Evolutionary conservation across 2,797 vertebrate species (phyloP).

Genomic region (Chelidonichthys spinosus): DNA sequence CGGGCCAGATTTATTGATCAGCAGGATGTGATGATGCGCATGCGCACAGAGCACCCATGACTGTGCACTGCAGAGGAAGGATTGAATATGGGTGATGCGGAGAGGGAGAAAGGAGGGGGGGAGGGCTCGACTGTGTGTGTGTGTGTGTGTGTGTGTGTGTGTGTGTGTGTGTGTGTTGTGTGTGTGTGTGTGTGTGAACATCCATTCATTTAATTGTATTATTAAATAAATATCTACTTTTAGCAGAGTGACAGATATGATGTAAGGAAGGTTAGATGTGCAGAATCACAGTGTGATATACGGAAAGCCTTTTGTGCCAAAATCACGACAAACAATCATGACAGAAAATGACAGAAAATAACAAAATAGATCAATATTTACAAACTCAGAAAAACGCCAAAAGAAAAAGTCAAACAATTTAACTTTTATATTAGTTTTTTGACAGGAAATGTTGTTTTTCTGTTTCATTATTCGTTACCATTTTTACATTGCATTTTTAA

Average conservation of each 20-base stretch:
- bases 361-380: no score
- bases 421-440: not conserved
- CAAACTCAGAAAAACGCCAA: no score
- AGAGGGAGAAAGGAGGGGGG: not conserved
- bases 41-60: constrained; percentile 74
- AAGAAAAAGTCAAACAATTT: not conserved
- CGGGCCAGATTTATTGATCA: constrained; percentile 71
- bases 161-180: no score
- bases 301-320: not conserved
- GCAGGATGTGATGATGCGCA: constrained; percentile 66
- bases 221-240: not conserved
- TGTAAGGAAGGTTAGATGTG: not conserved
- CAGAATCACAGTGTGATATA: not conserved
- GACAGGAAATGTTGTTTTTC: not conserved
- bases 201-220: not conserved
- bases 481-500: not conserved
- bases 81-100: constrained; percentile 56
- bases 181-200: not conserved
- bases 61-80: constrained; percentile 76
- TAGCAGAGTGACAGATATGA: not conserved
- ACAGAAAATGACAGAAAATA: not conserved
- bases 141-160: no score
- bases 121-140: not conserved
- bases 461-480: not conserved
- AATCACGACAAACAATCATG: not conserved